Conservation (phyloP, 2,113 vertebrate genomes). For the Isurus oxyrinchus region DNA sequence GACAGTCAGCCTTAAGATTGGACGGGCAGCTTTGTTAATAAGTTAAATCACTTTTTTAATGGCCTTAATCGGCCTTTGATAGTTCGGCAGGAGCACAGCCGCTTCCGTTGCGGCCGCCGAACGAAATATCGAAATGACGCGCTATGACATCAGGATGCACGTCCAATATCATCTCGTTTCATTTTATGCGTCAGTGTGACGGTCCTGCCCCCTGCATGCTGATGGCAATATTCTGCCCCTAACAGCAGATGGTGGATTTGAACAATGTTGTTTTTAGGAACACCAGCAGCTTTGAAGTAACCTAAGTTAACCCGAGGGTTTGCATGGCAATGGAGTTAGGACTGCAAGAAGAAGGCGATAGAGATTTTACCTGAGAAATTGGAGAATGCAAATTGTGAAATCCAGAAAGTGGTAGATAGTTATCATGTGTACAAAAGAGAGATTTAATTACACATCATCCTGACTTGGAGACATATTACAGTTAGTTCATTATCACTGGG, state of each 20-base stretch:
- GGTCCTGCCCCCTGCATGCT: too few relatives aligned
- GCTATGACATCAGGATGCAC: too few relatives aligned
- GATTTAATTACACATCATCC: neutral
- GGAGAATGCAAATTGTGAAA: neutral
- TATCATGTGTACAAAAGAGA: neutral
- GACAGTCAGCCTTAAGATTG: too few relatives aligned
- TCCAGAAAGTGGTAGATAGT: neutral
- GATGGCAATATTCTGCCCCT: neutral
- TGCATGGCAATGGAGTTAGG: neutral
- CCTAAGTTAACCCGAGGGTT: neutral
- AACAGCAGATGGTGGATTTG: neutral
- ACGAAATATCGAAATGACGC: too few relatives aligned
- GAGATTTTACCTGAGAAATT: neutral
- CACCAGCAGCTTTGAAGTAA: neutral
- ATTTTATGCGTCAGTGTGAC: too few relatives aligned
- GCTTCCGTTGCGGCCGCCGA: too few relatives aligned
- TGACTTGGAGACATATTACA: neutral
- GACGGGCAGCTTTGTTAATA: too few relatives aligned
- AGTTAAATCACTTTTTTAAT: too few relatives aligned
- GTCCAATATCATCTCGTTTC: too few relatives aligned
- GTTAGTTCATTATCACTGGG: neutral
- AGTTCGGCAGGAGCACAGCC: too few relatives aligned
- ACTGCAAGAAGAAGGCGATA: neutral
- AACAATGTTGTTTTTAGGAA: neutral
- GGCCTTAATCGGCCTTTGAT: too few relatives aligned